Percentiles rank a stretch among this genome's conserved stretches.
phyloP scores from a whole-genome alignment of 2,797 vertebrate genomes.

The Psittacula derbiana region DNA sequence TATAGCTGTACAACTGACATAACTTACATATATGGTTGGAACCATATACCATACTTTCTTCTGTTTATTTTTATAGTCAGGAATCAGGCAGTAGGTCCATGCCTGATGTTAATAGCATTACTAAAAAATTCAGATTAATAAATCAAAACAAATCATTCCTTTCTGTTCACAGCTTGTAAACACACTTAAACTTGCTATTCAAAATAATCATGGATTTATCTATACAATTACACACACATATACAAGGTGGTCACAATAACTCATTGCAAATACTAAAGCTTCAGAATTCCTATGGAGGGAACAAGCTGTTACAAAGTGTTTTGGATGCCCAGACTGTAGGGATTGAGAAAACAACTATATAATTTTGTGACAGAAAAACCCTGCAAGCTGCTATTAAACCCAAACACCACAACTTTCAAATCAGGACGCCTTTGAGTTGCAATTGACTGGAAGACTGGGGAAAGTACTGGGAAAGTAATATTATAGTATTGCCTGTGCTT shows the following conservation, averaged over 20 bases:
- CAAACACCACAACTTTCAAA: not conserved
- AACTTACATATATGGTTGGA: not conserved
- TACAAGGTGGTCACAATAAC: not conserved
- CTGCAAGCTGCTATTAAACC: not conserved
- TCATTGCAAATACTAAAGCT: not conserved
- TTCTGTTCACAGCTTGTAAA: not conserved
- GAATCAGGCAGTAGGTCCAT: not conserved
- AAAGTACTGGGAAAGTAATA: not conserved
- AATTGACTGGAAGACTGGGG: not conserved
- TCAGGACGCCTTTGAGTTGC: not conserved
- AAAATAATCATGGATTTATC: not conserved
- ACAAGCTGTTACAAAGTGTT: not conserved
- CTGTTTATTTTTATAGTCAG: not conserved
- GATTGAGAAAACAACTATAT: not conserved
- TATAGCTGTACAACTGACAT: not conserved
- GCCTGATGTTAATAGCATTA: not conserved
- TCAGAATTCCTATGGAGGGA: not conserved
- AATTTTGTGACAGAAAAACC: not conserved
- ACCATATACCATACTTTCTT: not conserved
- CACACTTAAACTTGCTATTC: not conserved
- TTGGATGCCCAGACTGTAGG: not conserved
- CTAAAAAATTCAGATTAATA: not conserved
- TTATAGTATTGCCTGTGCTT: not conserved
- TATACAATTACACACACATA: not conserved
- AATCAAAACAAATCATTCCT: not conserved